Conservation (phyloP, 2,113 vertebrate species). For the Hemibates koningsi region DNA sequence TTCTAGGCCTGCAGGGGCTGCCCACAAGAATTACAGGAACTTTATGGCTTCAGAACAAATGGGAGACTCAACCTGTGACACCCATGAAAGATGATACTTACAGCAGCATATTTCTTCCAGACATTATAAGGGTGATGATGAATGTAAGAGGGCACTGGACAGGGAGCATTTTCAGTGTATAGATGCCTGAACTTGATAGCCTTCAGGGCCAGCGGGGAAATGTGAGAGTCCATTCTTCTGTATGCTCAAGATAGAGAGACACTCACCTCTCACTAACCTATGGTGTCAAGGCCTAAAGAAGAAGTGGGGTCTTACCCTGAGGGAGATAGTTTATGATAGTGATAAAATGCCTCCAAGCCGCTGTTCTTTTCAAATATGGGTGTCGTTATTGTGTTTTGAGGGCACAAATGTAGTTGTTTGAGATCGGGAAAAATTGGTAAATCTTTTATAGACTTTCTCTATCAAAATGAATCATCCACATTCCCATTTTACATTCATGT, state of each 20-base stretch:
- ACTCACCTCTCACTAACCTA: conserved; percentile 62
- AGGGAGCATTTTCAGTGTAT: conserved; percentile 48
- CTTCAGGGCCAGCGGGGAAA: conserved; percentile 45
- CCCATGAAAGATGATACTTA: conserved; percentile 66
- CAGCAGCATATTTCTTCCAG: conserved; percentile 65
- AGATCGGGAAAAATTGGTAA: background rate
- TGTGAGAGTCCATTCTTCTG: conserved; percentile 31
- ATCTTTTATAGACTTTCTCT: background rate
- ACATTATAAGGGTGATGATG: conserved; percentile 69
- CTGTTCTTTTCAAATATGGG: background rate
- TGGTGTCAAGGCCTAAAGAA: conserved; percentile 42
- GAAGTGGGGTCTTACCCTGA: background rate
- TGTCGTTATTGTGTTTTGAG: conserved; percentile 3
- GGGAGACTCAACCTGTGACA: conserved; percentile 56
- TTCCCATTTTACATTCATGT: background rate
- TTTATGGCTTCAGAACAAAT: conserved; percentile 65
- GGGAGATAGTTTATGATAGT: conserved; percentile 52
- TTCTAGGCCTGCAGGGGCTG: conserved; percentile 1
- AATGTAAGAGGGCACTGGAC: conserved; percentile 54
- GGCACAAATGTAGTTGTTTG: background rate
- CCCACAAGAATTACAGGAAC: conserved; percentile 52
- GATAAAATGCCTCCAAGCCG: conserved; percentile 38
- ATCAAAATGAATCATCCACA: background rate
- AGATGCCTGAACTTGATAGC: conserved; percentile 59
- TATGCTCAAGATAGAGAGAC: conserved; percentile 48